phyloP scores from a whole-genome alignment of 2,888 invertebrate species.

The Tryphoninae sp. region DNA sequence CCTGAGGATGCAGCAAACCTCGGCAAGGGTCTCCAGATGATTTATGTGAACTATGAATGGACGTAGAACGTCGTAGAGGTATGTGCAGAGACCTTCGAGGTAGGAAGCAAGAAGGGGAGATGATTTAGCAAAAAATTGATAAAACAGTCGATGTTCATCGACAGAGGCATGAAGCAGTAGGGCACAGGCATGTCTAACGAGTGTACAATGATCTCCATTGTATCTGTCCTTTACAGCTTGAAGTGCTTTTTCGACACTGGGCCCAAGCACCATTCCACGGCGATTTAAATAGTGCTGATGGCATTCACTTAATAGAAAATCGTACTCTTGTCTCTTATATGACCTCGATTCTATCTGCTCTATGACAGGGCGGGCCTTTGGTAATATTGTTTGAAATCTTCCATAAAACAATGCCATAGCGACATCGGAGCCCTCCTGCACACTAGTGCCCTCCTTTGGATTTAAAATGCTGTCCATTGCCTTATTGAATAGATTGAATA shows the following conservation, averaged over 20 bases:
- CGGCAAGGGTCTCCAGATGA: slow-evolving; percentile 98
- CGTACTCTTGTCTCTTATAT: slow-evolving; percentile 89
- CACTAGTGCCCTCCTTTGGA: slow-evolving; percentile 68
- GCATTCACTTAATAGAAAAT: slow-evolving; percentile 88
- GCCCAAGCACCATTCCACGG: slow-evolving; percentile 84
- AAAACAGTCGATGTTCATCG: slow-evolving; percentile 95
- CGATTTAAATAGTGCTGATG: slow-evolving; percentile 92
- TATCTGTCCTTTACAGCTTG: slow-evolving; percentile 81
- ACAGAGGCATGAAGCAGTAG: slow-evolving; percentile 96
- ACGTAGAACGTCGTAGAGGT: slow-evolving; percentile 94
- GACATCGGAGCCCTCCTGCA: slow-evolving; percentile 83
- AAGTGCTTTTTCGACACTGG: slow-evolving; percentile 82
- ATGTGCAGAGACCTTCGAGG: slow-evolving; percentile 92
- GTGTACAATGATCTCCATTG: slow-evolving; percentile 90
- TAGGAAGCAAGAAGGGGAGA: slow-evolving; percentile 88
- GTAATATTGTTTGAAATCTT: slow-evolving; percentile 96
- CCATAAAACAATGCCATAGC: slow-evolving; percentile 95
- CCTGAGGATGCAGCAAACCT: slow-evolving; percentile 95
- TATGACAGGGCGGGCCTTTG: slow-evolving; percentile 91
- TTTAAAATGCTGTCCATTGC: slow-evolving; percentile 85
- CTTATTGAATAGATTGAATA: slow-evolving; percentile 88
- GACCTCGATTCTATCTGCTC: slow-evolving; percentile 91
- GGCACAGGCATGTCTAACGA: slow-evolving; percentile 93
- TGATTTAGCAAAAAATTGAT: slow-evolving; percentile 91
- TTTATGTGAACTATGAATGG: slow-evolving; percentile 98